Percentiles rank a stretch among this genome's conserved stretches.
phyloP scores from a whole-genome alignment of 2,113 vertebrate genomes.

The Crotalus viridis region DNA sequence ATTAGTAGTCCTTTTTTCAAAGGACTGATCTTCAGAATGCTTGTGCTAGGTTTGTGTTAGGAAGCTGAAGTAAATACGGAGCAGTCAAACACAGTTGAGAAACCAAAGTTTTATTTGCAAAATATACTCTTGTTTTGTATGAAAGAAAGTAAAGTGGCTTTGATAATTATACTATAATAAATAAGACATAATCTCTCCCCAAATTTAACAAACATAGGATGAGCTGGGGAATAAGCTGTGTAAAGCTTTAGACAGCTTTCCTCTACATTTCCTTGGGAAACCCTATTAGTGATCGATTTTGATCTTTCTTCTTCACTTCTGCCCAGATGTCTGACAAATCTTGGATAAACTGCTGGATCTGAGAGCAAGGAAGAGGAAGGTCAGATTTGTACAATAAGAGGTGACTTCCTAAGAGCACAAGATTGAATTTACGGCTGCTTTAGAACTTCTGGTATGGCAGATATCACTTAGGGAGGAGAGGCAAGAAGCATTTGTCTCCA shows the following conservation, averaged over 20 bases:
- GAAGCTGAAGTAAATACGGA: neutral
- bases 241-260: neutral
- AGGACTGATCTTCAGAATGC: neutral
- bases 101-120: neutral
- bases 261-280: rapidly evolving
- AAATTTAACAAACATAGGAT: neutral
- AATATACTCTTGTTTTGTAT: neutral
- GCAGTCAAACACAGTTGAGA: neutral
- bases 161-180: neutral
- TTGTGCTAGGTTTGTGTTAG: neutral
- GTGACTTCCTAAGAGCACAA: neutral
- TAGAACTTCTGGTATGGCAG: neutral
- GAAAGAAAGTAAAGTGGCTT: neutral
- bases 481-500: neutral
- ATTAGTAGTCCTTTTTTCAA: neutral
- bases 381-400: neutral
- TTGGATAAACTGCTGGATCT: constrained; percentile 68
- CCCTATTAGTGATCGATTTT: rapidly evolving
- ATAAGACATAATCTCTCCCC: no score
- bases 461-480: neutral
- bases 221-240: neutral
- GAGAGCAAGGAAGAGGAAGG: neutral
- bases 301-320: constrained; percentile 45
- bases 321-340: constrained; percentile 60
- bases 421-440: neutral